These are phyloP conservation scores for Chirona hameri DNA, from an alignment of 2,888 invertebrate genomes.

Conservation along the genomic window DNA sequence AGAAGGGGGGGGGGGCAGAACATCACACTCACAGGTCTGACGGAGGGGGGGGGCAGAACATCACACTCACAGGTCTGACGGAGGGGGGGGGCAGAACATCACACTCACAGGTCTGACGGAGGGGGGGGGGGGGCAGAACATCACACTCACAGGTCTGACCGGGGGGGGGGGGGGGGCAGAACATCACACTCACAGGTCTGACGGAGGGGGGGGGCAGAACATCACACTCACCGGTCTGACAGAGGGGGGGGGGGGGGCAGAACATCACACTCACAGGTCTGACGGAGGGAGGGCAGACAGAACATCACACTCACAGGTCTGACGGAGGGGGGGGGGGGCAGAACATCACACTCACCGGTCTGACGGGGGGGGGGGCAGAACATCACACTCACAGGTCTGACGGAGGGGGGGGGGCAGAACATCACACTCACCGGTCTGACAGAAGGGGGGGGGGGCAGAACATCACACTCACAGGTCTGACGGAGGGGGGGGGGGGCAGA, in stretches of 20 bases:
- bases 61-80: constrained; percentile 44
- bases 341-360: constrained; percentile 46
- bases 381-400: constrained; percentile 45
- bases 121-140: constrained; percentile 44
- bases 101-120: constrained; percentile 43
- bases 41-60: constrained; percentile 43
- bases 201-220: constrained; percentile 42
- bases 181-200: constrained; percentile 45
- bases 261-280: constrained; percentile 45
- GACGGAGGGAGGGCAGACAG: constrained; percentile 41
- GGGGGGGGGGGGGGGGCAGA: constrained; percentile 42
- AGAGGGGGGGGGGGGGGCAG: constrained; percentile 42
- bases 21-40: constrained; percentile 45
- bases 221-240: constrained; percentile 45
- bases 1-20: constrained; percentile 43
- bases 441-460: constrained; percentile 43
- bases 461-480: constrained; percentile 45
- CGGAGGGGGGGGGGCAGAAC: constrained; percentile 42
- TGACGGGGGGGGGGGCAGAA: constrained; percentile 42
- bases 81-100: constrained; percentile 45
- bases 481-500: constrained; percentile 42
- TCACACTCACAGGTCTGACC: constrained; percentile 44
- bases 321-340: constrained; percentile 41
- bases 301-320: constrained; percentile 45
- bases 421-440: constrained; percentile 45